Base-by-base conservation (phyloP, 2,113 vertebrate genomes). In the Oxygymnocypris stewartii region DNA sequence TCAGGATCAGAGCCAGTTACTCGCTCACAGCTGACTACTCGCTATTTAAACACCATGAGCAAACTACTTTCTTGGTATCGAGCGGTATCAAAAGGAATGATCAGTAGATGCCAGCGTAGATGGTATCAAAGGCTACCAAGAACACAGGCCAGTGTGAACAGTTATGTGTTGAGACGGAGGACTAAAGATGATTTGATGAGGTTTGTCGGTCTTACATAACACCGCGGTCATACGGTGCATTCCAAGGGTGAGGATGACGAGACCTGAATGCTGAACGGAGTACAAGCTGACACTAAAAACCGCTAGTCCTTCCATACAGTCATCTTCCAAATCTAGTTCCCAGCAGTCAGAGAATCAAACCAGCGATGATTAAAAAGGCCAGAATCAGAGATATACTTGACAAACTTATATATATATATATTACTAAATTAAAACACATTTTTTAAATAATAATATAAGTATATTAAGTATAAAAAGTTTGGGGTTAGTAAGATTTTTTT, bases 41-140 rank as follows among this genome's bases (percentile, higher is more conserved):
- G 35, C n/a, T 65, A 73, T 79, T 79, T 47, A 76, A 87, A 61
- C 59, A 75, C 80, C 67, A 57, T 80, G 57, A 40, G 82, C 75
- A 13, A 47, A 47, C 79, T 2, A 25, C 47, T 82, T 69, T 49
- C 44, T 10, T 42, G 35, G 37, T 4, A 74, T 31, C 13, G 74
- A 69, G 18, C 7, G 12, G 49, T n/a, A 63, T 40, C 44, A 84
- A 79, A 79, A 79, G 54, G 42, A 65, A 40, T 42, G 35, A 59
- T 37, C 8, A 37, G 10, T n/a, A 44, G 28, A 76, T 59, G 61
- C 42, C 42, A 63, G 3, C 47, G 6, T 59, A 54, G 25, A 79
- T 28, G 40, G 10, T 47, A 51, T 83, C 12, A 42, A 69, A 73
- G 25, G 47, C 65, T 54, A 10, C 28, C 69, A 35, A 42, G 49